Conservation (phyloP, 2,888 invertebrate genomes). For the Eupelmus urozonus region DNA sequence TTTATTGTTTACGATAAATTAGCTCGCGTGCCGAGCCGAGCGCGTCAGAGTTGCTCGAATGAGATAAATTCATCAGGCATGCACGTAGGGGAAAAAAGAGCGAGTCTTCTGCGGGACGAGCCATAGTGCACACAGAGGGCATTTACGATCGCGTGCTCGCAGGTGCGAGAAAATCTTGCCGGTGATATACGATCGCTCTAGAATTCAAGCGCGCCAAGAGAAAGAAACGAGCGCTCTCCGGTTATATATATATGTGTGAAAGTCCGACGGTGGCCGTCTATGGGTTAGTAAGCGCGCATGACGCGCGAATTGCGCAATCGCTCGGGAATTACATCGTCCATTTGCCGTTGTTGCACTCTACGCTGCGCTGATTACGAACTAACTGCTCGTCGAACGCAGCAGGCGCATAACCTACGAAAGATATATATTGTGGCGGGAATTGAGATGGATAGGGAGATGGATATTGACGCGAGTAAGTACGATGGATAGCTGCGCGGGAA, state of each 20-base stretch:
- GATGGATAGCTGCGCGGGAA: not conserved
- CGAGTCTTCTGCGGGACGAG: not conserved
- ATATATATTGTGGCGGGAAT: not conserved
- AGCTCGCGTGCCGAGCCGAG: not conserved
- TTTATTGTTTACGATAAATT: not conserved
- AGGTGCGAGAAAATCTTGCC: slow-evolving; percentile 48
- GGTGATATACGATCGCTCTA: slow-evolving; percentile 60
- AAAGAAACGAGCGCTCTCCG: not conserved
- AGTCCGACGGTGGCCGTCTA: slow-evolving; percentile 9
- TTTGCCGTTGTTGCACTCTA: slow-evolving; percentile 14
- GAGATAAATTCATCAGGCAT: not conserved
- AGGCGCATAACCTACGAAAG: too few relatives aligned
- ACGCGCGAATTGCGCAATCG: slow-evolving; percentile 17
- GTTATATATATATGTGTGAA: slow-evolving; percentile 17
- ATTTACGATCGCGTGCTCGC: slow-evolving; percentile 59
- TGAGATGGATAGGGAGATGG: not conserved
- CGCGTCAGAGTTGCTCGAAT: not conserved
- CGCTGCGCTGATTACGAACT: slow-evolving; percentile 2
- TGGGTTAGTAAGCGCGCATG: too few relatives aligned
- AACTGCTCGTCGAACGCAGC: not conserved
- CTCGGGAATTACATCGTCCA: slow-evolving; percentile 26
- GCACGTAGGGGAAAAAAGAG: slow-evolving; percentile 6
- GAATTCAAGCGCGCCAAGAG: slow-evolving; percentile 65
- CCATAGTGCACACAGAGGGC: slow-evolving; percentile 34
- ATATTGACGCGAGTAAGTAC: not conserved